Evolutionary conservation across 2,113 vertebrate species (phyloP).

Genomic region (Bufo bufo): DNA sequence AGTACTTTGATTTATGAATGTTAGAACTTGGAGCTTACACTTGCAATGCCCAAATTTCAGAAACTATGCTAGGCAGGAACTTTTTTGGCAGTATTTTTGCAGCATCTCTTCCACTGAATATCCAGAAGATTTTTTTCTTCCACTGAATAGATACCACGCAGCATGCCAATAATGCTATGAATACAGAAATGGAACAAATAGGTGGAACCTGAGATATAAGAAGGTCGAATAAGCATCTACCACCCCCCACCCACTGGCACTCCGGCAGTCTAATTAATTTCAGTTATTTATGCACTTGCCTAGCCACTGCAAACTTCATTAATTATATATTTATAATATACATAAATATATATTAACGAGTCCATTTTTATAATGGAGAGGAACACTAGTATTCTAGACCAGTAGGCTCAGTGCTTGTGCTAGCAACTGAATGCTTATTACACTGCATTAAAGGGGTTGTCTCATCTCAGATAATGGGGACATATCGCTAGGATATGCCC

Average conservation of each 20-base stretch:
- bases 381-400: constrained; percentile 16
- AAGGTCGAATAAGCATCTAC: constrained; percentile 23
- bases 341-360: constrained; percentile 43
- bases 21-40: too few relatives aligned
- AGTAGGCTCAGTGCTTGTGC: not conserved
- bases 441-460: not conserved
- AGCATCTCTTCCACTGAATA: too few relatives aligned
- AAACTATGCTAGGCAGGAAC: not conserved
- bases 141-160: constrained; percentile 29
- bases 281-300: constrained; percentile 7
- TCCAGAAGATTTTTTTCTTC: too few relatives aligned
- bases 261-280: constrained; percentile 13
- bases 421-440: constrained; percentile 26
- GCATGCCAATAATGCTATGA: constrained; percentile 3
- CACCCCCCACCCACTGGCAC: not conserved
- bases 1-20: not conserved
- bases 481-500: too few relatives aligned
- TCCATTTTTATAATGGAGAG: constrained; percentile 1
- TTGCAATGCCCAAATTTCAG: not conserved
- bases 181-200: constrained; percentile 21
- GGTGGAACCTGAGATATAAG: constrained; percentile 7
- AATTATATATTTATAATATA: too few relatives aligned
- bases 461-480: too few relatives aligned
- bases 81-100: constrained; percentile 25
- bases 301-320: constrained; percentile 33